Percentiles rank a stretch among this genome's conserved stretches.
phyloP scores from a whole-genome alignment of 2,888 invertebrate genomes.

The Amiota mariae region DNA sequence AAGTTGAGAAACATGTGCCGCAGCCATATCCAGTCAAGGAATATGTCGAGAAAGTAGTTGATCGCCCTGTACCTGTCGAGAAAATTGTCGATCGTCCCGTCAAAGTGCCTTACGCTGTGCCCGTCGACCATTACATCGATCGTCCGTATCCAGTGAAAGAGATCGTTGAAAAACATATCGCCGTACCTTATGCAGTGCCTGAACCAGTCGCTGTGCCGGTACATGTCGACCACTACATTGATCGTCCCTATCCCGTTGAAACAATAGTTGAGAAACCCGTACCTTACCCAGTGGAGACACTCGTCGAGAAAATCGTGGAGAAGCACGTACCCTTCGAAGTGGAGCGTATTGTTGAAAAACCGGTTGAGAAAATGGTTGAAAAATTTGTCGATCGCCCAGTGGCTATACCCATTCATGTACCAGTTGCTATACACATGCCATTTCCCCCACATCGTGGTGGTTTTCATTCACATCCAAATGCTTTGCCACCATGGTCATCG shows the following conservation, averaged over 20 bases:
- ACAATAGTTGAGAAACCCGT: conserved; percentile 74
- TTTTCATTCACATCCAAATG: conserved; percentile 51
- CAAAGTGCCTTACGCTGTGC: conserved; percentile 72
- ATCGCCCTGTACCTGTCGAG: conserved; percentile 71
- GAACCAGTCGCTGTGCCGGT: conserved; percentile 75
- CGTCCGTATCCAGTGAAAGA: conserved; percentile 74
- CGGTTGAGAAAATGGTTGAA: conserved; percentile 73
- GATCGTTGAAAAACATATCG: conserved; percentile 75
- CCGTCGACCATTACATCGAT: conserved; percentile 72
- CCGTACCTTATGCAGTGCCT: conserved; percentile 74
- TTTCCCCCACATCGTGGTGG: conserved; percentile 60
- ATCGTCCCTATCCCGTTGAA: conserved; percentile 74
- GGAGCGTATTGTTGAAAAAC: conserved; percentile 77
- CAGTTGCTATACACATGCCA: conserved; percentile 77
- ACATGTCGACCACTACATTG: conserved; percentile 75
- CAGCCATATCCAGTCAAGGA: conserved; percentile 73
- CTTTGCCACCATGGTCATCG: conserved; percentile 47
- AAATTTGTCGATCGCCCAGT: conserved; percentile 72
- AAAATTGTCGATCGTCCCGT: conserved; percentile 73
- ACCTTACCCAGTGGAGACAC: conserved; percentile 73
- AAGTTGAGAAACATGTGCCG: conserved; percentile 77
- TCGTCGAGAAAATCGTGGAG: conserved; percentile 76
- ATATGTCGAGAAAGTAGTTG: conserved; percentile 70
- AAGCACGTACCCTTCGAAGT: conserved; percentile 73
- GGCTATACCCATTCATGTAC: conserved; percentile 73